These are phyloP conservation scores for Tricholauxania praeusta DNA, from an alignment of 2,888 invertebrate genomes.

Conservation along the genomic window DNA sequence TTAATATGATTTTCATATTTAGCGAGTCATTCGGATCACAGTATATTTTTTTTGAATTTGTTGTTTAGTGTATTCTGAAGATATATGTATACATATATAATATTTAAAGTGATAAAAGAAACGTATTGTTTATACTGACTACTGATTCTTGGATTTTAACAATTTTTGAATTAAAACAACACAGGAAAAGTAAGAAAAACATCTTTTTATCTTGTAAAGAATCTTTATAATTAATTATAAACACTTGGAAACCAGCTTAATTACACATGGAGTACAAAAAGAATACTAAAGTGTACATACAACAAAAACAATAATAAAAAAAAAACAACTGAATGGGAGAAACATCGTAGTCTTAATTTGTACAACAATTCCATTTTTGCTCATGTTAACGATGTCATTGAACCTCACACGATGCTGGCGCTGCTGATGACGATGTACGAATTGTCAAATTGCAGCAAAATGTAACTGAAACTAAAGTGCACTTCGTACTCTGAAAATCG, in stretches of 20 bases:
- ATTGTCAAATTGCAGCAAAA: constrained; percentile 44
- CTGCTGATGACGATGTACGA: constrained; percentile 35
- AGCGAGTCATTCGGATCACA: too few species aligned
- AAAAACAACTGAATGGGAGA: background rate
- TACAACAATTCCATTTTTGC: constrained; percentile 23
- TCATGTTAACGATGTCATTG: constrained; percentile 27
- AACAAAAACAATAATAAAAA: constrained; percentile 6
- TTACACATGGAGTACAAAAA: constrained; percentile 6
- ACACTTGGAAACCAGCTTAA: constrained; percentile 11
- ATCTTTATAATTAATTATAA: constrained; percentile 20
- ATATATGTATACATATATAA: too few species aligned
- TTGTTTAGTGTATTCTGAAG: too few species aligned
- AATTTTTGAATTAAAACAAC: too few species aligned
- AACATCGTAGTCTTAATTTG: constrained; percentile 4
- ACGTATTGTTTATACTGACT: too few species aligned
- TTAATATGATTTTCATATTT: too few species aligned
- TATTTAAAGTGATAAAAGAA: too few species aligned
- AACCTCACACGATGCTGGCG: constrained; percentile 31
- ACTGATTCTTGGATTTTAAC: too few species aligned
- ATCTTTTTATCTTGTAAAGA: constrained; percentile 10
- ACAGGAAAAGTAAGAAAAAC: background rate
- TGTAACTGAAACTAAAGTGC: constrained; percentile 43
- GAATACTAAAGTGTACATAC: background rate
- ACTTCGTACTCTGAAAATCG: constrained; percentile 41
- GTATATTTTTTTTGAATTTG: too few species aligned